Evolutionary conservation across 2,888 invertebrate species (phyloP), one percentile per base, ranked within the genome.

Genomic region (Tetranychus piercei): DNA sequence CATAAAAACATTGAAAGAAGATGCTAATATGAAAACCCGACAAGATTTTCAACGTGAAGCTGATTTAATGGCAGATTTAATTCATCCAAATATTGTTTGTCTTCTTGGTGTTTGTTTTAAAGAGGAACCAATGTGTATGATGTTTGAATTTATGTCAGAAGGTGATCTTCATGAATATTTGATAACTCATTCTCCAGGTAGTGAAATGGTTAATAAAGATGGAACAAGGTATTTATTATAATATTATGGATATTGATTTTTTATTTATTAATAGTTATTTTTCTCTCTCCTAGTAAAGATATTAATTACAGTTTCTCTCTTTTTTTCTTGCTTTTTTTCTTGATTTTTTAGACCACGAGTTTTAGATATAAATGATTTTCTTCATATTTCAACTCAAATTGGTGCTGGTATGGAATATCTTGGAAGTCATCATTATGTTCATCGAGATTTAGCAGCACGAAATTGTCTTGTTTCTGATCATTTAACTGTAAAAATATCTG

Each of bases 111-210:
- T 91, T 15, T 78, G 79, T 71, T 75, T 78, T 74, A 67, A 77
- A 73, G 77, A 79, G 71, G 79, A 79, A 65, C 79, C 79, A 15
- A 77, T 78, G 77, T 94, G 94, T 81, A 94, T 96, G 92, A 84
- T 99, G 34, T 97, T 97, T 83, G 97, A 99, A 82, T 94, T 92
- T 81, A 96, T 97, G 95, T 90, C 91, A 0, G 82, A 93, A 82
- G 96, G 97, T 0, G 96, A 99, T 83, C 85, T 99, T 74, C 96
- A 97, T 81, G 96, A 97, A 83, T 96, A 94, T 83, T 85, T 99
- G 34, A 90, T 94, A 81, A 87, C 89, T 1, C 90, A 94, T 81
- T 94, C 94, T 0, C 94, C 95, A 1, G 83, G 83, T 8, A 55
- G 15, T 55, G 55, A 55, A 15, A 55, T 55, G 55, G 55, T 55